These are phyloP conservation scores for Melanotaenia maccullochi DNA, from an alignment of 2,797 vertebrate genomes.

Conservation along the genomic window DNA sequence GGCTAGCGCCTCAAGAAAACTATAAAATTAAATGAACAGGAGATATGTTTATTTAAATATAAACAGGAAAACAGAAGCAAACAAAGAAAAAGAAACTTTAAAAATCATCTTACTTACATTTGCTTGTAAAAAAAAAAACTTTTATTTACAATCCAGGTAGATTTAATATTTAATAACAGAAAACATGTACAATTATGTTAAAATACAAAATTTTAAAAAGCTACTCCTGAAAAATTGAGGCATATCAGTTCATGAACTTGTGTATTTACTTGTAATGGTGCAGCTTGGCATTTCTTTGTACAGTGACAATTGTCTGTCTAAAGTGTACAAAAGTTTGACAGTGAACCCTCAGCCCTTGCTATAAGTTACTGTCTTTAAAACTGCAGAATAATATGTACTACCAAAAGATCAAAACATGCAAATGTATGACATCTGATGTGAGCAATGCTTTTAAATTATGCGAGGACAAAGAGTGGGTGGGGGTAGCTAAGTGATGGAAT, in stretches of 20 bases:
- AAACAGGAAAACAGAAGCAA: background rate
- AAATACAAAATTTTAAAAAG: conserved; percentile 28
- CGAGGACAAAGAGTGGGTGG: conserved; percentile 1
- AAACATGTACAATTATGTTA: conserved; percentile 44
- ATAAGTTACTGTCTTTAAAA: conserved; percentile 44
- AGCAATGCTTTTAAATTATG: background rate
- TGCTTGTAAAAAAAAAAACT: conserved; percentile 66
- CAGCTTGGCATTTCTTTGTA: conserved; percentile 24
- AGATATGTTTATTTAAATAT: background rate
- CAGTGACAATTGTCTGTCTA: background rate
- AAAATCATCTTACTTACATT: conserved; percentile 73
- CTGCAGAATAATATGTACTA: conserved; percentile 29
- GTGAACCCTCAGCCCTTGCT: conserved; percentile 16
- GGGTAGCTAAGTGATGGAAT: conserved; percentile 7
- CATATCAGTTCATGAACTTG: background rate
- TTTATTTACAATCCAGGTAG: conserved; percentile 61
- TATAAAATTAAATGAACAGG: background rate
- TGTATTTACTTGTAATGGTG: conserved; percentile 5
- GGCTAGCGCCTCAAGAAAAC: background rate
- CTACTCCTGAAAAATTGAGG: conserved; percentile 33
- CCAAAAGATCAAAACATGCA: conserved; percentile 17
- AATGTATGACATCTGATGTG: conserved; percentile 13
- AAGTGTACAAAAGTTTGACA: conserved; percentile 19
- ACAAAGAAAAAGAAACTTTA: conserved; percentile 23
- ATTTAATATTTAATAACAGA: conserved; percentile 17